These are phyloP conservation scores for Drosophila lacicola DNA, from an alignment of 2,888 invertebrate genomes.

Conservation along the genomic window DNA sequence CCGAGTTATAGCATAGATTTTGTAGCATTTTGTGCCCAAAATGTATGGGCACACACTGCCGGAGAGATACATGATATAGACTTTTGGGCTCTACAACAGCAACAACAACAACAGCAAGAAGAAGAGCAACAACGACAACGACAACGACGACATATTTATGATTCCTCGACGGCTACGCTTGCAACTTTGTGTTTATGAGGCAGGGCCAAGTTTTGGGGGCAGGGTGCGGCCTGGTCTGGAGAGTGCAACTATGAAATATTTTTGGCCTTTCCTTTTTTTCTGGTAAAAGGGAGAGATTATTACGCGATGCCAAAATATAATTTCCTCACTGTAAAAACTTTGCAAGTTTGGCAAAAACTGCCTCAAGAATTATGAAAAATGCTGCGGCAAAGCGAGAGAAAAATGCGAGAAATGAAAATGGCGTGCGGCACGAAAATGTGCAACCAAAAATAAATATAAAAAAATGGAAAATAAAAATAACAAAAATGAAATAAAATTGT, in stretches of 20 bases:
- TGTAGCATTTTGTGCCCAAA: conserved; percentile 77
- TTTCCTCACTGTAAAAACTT: conserved; percentile 61
- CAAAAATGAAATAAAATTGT: conserved; percentile 40
- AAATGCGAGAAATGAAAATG: conserved; percentile 65
- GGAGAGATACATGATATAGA: conserved; percentile 63
- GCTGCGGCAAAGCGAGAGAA: conserved; percentile 63
- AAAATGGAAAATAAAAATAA: conserved; percentile 24
- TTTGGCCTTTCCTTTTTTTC: conserved; percentile 39
- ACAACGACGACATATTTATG: conserved; percentile 76
- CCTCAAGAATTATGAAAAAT: conserved; percentile 78
- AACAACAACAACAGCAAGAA: conserved; percentile 4
- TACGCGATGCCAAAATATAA: conserved; percentile 72
- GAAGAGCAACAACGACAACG: conserved; percentile 12
- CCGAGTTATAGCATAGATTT: conserved; percentile 73
- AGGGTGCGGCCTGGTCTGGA: conserved; percentile 30
- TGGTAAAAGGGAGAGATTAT: conserved; percentile 71
- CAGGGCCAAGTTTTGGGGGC: conserved; percentile 14
- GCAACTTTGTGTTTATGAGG: conserved; percentile 60
- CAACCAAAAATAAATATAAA: conserved; percentile 38
- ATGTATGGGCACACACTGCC: conserved; percentile 55
- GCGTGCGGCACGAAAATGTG: conserved; percentile 76
- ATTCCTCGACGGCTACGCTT: conserved; percentile 50
- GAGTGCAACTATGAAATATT: conserved; percentile 78
- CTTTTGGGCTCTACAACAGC: conserved; percentile 36
- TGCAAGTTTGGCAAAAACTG: conserved; percentile 58